Base-by-base conservation (phyloP, 1,140 invertebrate genomes). In the fruit fly (Drosophila melanogaster) region DNA sequence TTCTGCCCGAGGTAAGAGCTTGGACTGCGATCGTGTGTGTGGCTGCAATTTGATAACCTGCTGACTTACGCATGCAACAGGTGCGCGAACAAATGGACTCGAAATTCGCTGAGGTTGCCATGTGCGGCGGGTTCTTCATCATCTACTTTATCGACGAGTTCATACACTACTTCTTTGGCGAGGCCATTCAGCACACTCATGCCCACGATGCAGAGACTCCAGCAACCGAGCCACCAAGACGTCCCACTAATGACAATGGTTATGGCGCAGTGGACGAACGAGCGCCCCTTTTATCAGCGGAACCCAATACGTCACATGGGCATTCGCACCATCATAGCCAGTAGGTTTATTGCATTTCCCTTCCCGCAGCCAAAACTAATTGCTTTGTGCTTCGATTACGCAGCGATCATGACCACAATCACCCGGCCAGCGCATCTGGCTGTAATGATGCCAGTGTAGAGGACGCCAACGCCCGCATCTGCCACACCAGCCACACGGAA, bases 131-230 rank as follows among this genome's bases (percentile, higher is more conserved):
- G 1, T 97, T 97, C 90, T 96, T 97, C 57, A 71, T 96, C 0
- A 94, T 97, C 0, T 97, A 97, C 79, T 92, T 96, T 14, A 92
- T 97, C 10, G 97, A 97, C 84, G 96, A 97, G 89, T 91, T 95
- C 14, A 94, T 95, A 4, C 95, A 96, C 90, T 93, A 94, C 65
- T 94, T 95, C 64, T 94, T 94, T 64, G 93, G 93, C 10, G 91
- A 91, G 67, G 89, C 89, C 17, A 90, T 91, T 15, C 91, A 92
- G 50, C 91, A 92, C 59, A 70, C 67, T 5, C 84, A 92, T 57
- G 17, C 30, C 12, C 53, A 71, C 55, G 38, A 24, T 14, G n/a
- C 69, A 6, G 15, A 19, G 19, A n/a, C 53, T 14, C 15, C 69
- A 5, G 15, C 15, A 24, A n/a, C 53, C 1, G n/a, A 50, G 24